A percentile compares a stretch with the other conserved stretches of the same genome.
Evolutionary conservation across 2,113 vertebrate species (phyloP).

Genomic region (Elanus axillaris): DNA sequence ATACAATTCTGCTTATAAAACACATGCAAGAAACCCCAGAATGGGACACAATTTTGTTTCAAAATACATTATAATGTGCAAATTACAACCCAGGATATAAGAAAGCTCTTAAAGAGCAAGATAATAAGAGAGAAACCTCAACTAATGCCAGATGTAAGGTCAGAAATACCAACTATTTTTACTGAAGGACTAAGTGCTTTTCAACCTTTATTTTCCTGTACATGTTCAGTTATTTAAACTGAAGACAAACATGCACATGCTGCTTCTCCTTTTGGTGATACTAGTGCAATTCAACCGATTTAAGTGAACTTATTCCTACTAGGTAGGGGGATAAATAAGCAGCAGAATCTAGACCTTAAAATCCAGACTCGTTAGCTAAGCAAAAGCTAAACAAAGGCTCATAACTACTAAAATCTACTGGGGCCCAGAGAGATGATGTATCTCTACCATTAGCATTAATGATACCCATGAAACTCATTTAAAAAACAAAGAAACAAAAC

Average conservation of each 20-base stretch:
- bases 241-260: neutral
- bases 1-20: slow-evolving; percentile 18
- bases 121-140: slow-evolving; percentile 4
- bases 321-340: neutral
- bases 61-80: slow-evolving; percentile 33
- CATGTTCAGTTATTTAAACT: neutral
- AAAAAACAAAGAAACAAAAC: neutral
- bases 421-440: neutral
- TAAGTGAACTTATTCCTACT: neutral
- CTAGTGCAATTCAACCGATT: neutral
- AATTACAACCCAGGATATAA: slow-evolving; percentile 26
- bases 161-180: neutral
- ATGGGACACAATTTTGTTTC: neutral
- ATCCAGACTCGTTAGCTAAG: neutral
- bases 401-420: neutral
- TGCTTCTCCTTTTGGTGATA: neutral
- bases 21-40: neutral
- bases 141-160: neutral
- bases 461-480: neutral
- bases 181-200: neutral
- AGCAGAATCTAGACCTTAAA: neutral
- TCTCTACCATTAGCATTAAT: neutral
- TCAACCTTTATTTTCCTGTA: neutral
- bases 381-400: neutral
- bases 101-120: neutral